Evolutionary conservation across 2,888 invertebrate genomes (phyloP), one percentile per base, ranked within the genome.

Genomic region (Colletes collaris): DNA sequence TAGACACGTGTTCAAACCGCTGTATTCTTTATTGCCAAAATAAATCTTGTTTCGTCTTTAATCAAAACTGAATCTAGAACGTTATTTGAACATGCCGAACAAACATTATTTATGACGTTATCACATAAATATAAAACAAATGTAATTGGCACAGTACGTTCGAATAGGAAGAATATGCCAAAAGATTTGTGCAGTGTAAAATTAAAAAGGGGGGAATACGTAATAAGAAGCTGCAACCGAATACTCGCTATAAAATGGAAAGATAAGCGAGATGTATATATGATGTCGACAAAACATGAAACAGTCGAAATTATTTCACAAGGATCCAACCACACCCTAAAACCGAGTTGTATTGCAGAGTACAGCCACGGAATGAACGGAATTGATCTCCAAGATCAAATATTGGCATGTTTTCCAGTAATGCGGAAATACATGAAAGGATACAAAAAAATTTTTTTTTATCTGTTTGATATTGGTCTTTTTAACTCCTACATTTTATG

Each of bases 371-470:
- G 60, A 40, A 79, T 70, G 63, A 72, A 35, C 50, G 78, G 66
- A 55, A 68, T 79, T 74, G 74, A 79, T 79, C 65, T 16, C 10
- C 78, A 79, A 66, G 46, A 74, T 2, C 74, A 79, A 62, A 58
- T 77, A 50, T 53, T 64, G 67, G 75, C 81, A 46, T 76, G 68
- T 13, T 75, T 75, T 56, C 76, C 70, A 37, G 13, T 71, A 35
- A 77, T 84, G 83, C 59, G 79, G 58, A 79, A 75, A 66, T 75
- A 40, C 40, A 64, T 67, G 49, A 85, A 84, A 74, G 79, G 79
- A 55, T 66, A 64, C 67, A 59, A 67, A 67, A 64, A 77, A 67
- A 64, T 76, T 40, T 56, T 60, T 16, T 67, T 63, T 77, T 77
- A 72, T 37, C 27, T 71, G 11, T 67, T 56, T 35, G 66, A 67